These are phyloP conservation scores for Heteropelma amictum DNA, from an alignment of 2,888 invertebrate species.

Conservation along the genomic window DNA sequence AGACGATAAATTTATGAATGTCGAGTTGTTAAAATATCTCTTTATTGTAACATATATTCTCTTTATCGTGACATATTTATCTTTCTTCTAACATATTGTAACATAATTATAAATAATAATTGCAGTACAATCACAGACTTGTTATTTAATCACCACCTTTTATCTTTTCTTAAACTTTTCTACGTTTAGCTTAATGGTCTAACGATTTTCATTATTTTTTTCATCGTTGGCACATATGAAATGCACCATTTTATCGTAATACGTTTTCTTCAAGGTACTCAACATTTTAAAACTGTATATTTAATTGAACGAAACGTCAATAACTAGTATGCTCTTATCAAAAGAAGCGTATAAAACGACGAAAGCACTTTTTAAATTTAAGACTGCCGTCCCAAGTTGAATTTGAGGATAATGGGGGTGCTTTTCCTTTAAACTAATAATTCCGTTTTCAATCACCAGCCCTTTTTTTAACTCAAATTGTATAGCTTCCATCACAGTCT, in stretches of 20 bases:
- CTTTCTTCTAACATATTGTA: too few relatives aligned
- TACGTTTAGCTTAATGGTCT: not conserved
- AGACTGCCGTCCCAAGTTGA: conserved; percentile 7
- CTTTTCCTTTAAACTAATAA: not conserved
- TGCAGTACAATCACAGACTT: not conserved
- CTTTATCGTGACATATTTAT: too few relatives aligned
- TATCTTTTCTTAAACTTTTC: too few relatives aligned
- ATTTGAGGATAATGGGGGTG: not conserved
- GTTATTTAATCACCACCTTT: not conserved
- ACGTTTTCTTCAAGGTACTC: conserved; percentile 8
- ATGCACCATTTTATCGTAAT: conserved; percentile 3
- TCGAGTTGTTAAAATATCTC: not conserved
- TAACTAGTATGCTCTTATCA: conserved; percentile 9
- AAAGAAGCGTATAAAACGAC: conserved; percentile 19
- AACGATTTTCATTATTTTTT: conserved; percentile 2
- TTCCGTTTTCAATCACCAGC: not conserved
- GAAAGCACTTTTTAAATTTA: conserved; percentile 18
- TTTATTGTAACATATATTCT: not conserved
- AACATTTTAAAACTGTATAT: not conserved
- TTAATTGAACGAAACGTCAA: conserved; percentile 5
- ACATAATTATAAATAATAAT: too few relatives aligned
- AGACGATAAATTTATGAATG: conserved; percentile 6
- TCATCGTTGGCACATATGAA: conserved; percentile 3
- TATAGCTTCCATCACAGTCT: conserved; percentile 3
- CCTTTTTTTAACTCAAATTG: not conserved